These are phyloP conservation scores for Cheilosia scutellata DNA, from an alignment of 2,888 invertebrate species.

Conservation along the genomic window DNA sequence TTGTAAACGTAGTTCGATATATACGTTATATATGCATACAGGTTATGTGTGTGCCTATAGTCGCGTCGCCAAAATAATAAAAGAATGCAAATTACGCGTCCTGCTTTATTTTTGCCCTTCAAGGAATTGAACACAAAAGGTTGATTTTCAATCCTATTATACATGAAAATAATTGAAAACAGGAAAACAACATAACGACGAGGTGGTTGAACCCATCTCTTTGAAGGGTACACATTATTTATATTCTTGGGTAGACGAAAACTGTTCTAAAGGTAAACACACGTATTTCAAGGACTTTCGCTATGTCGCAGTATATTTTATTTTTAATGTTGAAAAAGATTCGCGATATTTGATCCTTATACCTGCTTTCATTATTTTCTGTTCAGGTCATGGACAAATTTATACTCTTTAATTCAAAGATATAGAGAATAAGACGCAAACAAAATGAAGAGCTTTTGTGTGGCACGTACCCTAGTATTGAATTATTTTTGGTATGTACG, in stretches of 20 bases:
- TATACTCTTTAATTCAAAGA: constrained; percentile 42
- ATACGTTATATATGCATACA: not conserved
- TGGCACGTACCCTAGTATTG: too few relatives aligned
- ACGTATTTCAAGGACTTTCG: constrained; percentile 65
- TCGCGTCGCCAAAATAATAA: constrained; percentile 12
- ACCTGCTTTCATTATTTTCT: constrained; percentile 41
- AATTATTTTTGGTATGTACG: too few relatives aligned
- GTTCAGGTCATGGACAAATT: constrained; percentile 54
- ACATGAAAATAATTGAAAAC: constrained; percentile 50
- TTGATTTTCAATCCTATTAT: constrained; percentile 36
- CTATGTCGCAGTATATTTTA: constrained; percentile 50
- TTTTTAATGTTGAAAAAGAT: constrained; percentile 44
- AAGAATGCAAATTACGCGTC: constrained; percentile 38
- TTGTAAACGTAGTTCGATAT: not conserved
- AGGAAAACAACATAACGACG: constrained; percentile 38
- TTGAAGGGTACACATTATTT: not conserved
- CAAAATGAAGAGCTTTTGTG: not conserved
- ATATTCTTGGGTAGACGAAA: constrained; percentile 3
- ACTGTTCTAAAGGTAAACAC: constrained; percentile 46
- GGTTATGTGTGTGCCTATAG: not conserved
- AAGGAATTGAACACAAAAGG: constrained; percentile 17
- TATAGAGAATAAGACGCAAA: constrained; percentile 42
- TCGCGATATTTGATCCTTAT: constrained; percentile 66
- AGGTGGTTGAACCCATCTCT: constrained; percentile 59
- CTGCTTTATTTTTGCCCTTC: constrained; percentile 9